phyloP scores from a whole-genome alignment of 2,797 vertebrate species.

The Lepilemur ruficaudatus region DNA sequence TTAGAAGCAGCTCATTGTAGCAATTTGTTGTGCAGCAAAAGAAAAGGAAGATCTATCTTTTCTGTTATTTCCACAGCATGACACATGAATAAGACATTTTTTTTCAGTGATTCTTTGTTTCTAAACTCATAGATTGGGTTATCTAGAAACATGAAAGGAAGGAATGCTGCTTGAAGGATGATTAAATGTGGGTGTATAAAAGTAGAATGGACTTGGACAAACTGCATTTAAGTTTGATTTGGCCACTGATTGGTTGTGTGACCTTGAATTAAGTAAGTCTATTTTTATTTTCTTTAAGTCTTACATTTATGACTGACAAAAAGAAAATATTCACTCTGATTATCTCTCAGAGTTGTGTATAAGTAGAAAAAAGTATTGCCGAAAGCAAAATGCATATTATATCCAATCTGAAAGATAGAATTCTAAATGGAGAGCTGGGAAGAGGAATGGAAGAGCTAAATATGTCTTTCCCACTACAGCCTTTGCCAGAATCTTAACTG shows the following conservation, averaged over 20 bases:
- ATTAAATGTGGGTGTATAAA: not conserved
- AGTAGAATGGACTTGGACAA: not conserved
- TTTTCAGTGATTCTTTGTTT: not conserved
- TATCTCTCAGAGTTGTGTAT: not conserved
- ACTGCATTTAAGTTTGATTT: not conserved
- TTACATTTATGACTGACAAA: not conserved
- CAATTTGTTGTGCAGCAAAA: not conserved
- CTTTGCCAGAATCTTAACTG: not conserved
- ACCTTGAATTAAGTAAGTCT: not conserved
- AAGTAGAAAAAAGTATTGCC: not conserved
- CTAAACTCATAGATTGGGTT: not conserved
- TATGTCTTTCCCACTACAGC: not conserved
- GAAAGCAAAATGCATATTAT: not conserved
- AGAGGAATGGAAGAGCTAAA: not conserved
- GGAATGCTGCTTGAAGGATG: not conserved
- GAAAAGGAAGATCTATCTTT: not conserved
- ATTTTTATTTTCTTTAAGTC: not conserved
- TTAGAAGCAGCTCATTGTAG: not conserved
- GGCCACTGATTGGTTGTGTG: not conserved
- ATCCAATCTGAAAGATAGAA: not conserved
- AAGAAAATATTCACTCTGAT: not conserved
- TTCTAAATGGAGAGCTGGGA: not conserved
- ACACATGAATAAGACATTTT: not conserved
- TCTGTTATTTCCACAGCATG: not conserved
- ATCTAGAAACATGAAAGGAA: not conserved